A percentile compares a stretch with the other conserved stretches of the same genome.
phyloP scores from a whole-genome alignment of 2,888 invertebrate species.

The Mesochorus sp. region DNA sequence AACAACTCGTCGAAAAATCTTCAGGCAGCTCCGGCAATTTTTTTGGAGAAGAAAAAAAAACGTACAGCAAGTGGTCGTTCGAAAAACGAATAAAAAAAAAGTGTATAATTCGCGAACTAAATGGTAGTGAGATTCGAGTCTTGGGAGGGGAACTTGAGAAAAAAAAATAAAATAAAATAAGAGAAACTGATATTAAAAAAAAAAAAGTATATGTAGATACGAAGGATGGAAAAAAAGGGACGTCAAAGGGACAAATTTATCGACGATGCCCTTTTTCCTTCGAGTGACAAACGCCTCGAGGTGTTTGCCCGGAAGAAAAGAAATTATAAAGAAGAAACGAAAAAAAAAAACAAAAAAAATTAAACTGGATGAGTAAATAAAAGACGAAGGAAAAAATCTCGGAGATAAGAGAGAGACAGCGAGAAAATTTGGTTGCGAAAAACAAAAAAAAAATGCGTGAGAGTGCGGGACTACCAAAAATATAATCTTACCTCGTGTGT shows the following conservation, averaged over 20 bases:
- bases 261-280: constrained; percentile 39
- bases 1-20: background rate
- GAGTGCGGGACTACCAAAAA: constrained; percentile 62
- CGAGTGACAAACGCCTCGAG: constrained; percentile 29
- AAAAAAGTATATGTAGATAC: background rate
- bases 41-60: background rate
- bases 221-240: constrained; percentile 10
- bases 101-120: constrained; percentile 42
- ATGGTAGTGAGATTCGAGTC: constrained; percentile 35
- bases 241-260: constrained; percentile 38
- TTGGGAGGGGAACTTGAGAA: no score
- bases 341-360: constrained; percentile 15
- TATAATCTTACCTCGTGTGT: constrained; percentile 79
- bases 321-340: no score
- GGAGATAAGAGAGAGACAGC: constrained; percentile 15
- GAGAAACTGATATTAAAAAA: constrained; percentile 27
- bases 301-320: no score
- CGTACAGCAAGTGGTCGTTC: no score
- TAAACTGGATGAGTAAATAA: constrained; percentile 5
- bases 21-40: background rate
- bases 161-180: no score
- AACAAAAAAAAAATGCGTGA: constrained; percentile 37
- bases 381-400: constrained; percentile 18
- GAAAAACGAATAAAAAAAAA: no score
- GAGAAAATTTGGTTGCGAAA: constrained; percentile 55